These are phyloP conservation scores for Acrobasis suavella DNA, from an alignment of 2,888 invertebrate species.

Conservation along the genomic window DNA sequence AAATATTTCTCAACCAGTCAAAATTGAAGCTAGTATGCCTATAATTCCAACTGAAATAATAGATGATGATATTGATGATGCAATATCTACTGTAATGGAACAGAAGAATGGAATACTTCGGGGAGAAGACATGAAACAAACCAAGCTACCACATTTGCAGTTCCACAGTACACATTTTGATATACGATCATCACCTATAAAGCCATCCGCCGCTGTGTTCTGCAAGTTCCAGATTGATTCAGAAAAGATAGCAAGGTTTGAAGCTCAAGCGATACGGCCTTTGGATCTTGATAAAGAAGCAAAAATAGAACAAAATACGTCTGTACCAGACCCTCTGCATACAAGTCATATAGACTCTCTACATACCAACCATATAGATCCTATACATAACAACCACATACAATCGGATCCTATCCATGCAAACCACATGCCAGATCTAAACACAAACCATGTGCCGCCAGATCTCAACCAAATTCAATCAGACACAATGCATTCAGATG, in stretches of 20 bases:
- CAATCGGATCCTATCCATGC: neutral
- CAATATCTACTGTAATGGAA: neutral
- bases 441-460: neutral
- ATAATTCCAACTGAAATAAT: constrained; percentile 15
- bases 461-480: neutral
- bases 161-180: constrained; percentile 75
- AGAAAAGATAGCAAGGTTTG: constrained; percentile 62
- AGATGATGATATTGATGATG: neutral
- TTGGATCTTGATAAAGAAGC: constrained; percentile 45
- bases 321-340: constrained; percentile 1
- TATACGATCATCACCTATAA: constrained; percentile 73
- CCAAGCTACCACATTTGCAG: constrained; percentile 50
- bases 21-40: constrained; percentile 7
- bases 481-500: constrained; percentile 30
- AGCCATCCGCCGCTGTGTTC: constrained; percentile 67
- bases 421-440: neutral
- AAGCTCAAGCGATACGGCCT: constrained; percentile 61
- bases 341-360: neutral
- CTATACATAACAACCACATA: neutral
- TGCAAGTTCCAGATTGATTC: constrained; percentile 71
- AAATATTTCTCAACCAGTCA: constrained; percentile 16
- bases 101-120: neutral
- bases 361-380: neutral
- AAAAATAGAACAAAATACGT: constrained; percentile 19
- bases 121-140: constrained; percentile 38